phyloP scores from a whole-genome alignment of 2,888 invertebrate species.

The Micoletzkya japonica region DNA sequence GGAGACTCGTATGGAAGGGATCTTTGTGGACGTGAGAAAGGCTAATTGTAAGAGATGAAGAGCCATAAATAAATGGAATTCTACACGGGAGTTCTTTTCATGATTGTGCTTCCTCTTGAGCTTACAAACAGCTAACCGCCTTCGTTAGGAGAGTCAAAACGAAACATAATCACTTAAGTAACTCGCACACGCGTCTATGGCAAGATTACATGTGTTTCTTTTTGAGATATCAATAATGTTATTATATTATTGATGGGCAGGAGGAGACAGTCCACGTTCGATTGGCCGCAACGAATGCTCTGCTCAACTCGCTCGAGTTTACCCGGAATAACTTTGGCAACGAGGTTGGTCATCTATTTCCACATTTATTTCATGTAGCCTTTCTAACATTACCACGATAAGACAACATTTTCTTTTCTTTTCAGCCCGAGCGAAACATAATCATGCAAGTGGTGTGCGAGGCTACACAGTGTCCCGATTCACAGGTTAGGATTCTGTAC shows the following conservation, averaged over 20 bases:
- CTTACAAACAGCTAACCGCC: no score
- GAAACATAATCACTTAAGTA: no score
- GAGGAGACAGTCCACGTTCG: constrained; percentile 77
- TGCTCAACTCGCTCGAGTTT: constrained; percentile 95
- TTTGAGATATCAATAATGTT: no score
- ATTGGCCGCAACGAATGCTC: constrained; percentile 91
- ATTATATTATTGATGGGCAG: no score
- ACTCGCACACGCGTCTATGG: no score
- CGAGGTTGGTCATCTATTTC: constrained; percentile 70
- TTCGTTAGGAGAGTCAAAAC: no score
- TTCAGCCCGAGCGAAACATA: constrained; percentile 86
- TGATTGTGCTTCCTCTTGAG: no score
- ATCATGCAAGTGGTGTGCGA: constrained; percentile 99
- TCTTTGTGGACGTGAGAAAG: no score
- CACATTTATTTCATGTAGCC: not conserved
- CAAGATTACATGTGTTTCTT: no score
- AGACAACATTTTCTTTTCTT: constrained; percentile 25
- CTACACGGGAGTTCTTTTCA: not conserved
- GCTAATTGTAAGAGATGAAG: no score
- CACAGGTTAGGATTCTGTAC: constrained; percentile 74
- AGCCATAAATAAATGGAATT: constrained; percentile 60
- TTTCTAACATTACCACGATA: not conserved
- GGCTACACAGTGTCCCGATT: constrained; percentile 89
- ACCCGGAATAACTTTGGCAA: constrained; percentile 97
- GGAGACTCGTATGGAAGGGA: no score